phyloP scores from a whole-genome alignment of 2,888 invertebrate species.

The Camponotus fellah region DNA sequence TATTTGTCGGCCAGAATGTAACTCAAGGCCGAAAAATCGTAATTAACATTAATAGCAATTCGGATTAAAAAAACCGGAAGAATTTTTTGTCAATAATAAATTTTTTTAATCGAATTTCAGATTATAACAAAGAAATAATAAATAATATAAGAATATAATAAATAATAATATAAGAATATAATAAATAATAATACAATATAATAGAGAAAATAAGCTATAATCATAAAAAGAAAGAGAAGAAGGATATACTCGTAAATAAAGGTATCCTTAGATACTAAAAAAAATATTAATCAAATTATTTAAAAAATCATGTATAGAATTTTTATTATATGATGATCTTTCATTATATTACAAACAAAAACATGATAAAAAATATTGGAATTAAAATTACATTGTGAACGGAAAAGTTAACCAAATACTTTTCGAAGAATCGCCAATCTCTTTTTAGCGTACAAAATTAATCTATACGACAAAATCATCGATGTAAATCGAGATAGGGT shows the following conservation, averaged over 20 bases:
- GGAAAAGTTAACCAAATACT: background rate
- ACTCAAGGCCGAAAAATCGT: conserved; percentile 42
- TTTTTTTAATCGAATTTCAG: background rate
- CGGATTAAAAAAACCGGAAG: background rate
- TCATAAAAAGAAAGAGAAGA: too few relatives aligned
- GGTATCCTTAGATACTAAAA: background rate
- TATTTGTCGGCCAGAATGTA: conserved; percentile 42
- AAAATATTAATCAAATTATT: background rate
- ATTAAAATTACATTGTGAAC: conserved; percentile 3
- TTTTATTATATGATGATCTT: background rate
- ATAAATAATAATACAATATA: background rate
- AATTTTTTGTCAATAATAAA: background rate
- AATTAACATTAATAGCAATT: background rate
- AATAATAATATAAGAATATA: too few relatives aligned
- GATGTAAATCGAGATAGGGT: background rate
- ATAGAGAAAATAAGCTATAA: background rate
- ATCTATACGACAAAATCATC: background rate
- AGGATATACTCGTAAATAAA: background rate
- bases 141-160: too few relatives aligned
- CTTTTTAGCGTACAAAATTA: background rate
- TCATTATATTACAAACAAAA: background rate
- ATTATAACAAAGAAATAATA: background rate
- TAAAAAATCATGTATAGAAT: background rate
- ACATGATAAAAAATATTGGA: background rate
- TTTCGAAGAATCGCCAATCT: background rate